Evolutionary conservation across 2,888 invertebrate species (phyloP), one percentile per base, ranked within the genome.

Genomic region (Hemistola chrysoprasaria): DNA sequence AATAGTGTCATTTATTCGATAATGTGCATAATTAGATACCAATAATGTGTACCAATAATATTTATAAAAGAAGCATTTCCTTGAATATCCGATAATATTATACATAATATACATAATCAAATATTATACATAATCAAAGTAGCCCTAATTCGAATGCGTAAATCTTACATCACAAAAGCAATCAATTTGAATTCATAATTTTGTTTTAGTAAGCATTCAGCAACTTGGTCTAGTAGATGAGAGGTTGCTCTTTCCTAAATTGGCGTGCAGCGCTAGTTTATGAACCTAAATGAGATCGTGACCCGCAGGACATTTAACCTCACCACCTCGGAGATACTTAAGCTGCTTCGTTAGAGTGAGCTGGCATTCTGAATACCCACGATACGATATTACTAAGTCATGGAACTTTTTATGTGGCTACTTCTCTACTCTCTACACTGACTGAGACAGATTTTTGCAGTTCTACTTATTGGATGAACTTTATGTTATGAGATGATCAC

Each of bases 101-200:
- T n/a, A n/a, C n/a, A n/a, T n/a, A n/a, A n/a, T n/a, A n/a, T n/a
- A n/a, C n/a, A n/a, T n/a, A n/a, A n/a, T n/a, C n/a, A n/a, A n/a
- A n/a, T n/a, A n/a, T n/a, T n/a, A n/a, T n/a, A n/a, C n/a, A n/a
- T n/a, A n/a, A n/a, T n/a, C n/a, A n/a, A n/a, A n/a, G n/a, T n/a
- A n/a, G n/a, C n/a, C n/a, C n/a, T 22, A 41, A 50, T 50, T 44
- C 44, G 11, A 11, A 44, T 37, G 24, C 37, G 38, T 9, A 47
- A 40, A 39, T 53, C 38, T 51, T 50, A 47, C 47, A 45, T 39
- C 36, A 43, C 51, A 49, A 54, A 63, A 59, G 66, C 66, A 72
- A 71, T 73, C 65, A 71, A 73, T 71, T 71, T 69, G 65, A 75
- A 71, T 72, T 63, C 53, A 56, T 69, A 66, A 47, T 75, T 72